These are phyloP conservation scores for Limnephilus auricula DNA, from an alignment of 2,888 invertebrate genomes.

Conservation along the genomic window DNA sequence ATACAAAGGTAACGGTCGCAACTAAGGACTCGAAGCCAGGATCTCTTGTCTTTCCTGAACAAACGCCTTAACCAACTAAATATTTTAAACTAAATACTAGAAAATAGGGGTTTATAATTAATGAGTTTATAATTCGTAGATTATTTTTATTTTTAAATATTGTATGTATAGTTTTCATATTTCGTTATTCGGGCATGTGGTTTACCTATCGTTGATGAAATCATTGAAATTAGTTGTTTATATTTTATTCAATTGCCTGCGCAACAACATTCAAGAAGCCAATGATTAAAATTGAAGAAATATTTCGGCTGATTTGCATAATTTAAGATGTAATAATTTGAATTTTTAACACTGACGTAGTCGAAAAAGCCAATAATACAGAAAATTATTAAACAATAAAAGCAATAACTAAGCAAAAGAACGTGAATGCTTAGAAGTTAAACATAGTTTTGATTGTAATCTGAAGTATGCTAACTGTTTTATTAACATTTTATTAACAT, in stretches of 20 bases:
- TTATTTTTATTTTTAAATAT: too few species aligned
- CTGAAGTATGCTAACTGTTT: constrained; percentile 11
- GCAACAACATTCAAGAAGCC: background rate
- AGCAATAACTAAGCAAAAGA: background rate
- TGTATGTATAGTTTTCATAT: too few species aligned
- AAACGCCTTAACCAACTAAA: too few species aligned
- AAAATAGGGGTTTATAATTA: too few species aligned
- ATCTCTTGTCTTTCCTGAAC: too few species aligned
- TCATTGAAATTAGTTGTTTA: background rate
- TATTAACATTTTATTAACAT: constrained; percentile 11
- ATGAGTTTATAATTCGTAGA: too few species aligned
- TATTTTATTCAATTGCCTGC: background rate
- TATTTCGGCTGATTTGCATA: background rate
- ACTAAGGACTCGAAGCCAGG: too few species aligned
- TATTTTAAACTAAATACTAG: too few species aligned
- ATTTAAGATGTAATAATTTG: background rate
- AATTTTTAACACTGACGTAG: background rate
- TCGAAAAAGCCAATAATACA: background rate
- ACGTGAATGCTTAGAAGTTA: background rate
- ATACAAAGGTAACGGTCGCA: too few species aligned
- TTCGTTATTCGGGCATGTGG: background rate
- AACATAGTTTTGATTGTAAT: constrained; percentile 31
- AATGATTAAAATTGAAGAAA: background rate
- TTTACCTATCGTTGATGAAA: background rate
- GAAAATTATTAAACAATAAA: background rate